Evolutionary conservation across 1,140 invertebrate genomes (phyloP), one percentile per base, ranked within the genome.

Genomic region (Leptinotarsa undecemlineata): DNA sequence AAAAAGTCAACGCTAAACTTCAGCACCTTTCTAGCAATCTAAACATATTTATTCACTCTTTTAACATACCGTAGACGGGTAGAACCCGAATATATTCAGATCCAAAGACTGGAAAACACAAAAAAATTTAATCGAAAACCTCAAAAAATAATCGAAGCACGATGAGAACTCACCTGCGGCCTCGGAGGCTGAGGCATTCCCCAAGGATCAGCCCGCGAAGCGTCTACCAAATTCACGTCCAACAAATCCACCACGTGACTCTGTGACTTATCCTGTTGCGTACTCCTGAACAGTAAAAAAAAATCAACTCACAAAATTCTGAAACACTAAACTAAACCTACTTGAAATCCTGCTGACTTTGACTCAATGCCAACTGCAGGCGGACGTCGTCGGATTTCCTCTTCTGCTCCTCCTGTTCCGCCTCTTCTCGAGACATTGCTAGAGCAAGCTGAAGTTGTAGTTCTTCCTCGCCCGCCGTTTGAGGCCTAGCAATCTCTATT

Each of bases 351-450:
- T 96, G 93, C 86, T 96, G 92, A 85, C 95, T 97, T 87, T 98
- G 95, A 83, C 94, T 95, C 61, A 98, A 88, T 1, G 96, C 97
- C 85, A 99, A 89, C 86, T 98, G 95, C 75, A 99, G 88, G 79
- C 97, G 90, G 66, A 99, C 93, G 85, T 98, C 97, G 85, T 99
- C 97, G 80, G 94, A 95, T 76, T 95, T 91, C 67, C 95, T 89
- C 84, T 96, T 92, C 80, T 97, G 92, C 86, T 98, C 95, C 83
- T 99, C 96, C 84, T 98, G 93, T 82, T 99, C 98, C 33, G 97
- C 97, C 88, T 99, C 98, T 86, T 99, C 98, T 75, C 97, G 92
- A 69, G 96, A 98, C 95, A 99, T 98, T 63, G 98, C 98, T 82
- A 99, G 88, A 42, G 98, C 98, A 80, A 99, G 89, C 87, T 99